Evolutionary conservation across 2,888 invertebrate species (phyloP).

Genomic region (Pristionchus exspectatus): DNA sequence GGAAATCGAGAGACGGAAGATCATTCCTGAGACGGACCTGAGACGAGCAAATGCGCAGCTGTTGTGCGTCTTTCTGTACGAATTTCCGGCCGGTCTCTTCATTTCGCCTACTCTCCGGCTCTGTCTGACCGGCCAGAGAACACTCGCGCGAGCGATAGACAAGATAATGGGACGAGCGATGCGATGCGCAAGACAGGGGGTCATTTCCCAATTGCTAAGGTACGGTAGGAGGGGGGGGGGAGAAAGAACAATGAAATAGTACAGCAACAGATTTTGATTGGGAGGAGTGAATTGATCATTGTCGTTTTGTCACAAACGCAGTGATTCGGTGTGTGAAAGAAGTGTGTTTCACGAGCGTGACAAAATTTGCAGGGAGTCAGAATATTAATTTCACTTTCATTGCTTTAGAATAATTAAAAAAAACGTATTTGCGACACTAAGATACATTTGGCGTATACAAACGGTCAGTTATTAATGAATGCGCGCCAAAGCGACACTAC

Average conservation of each 20-base stretch:
- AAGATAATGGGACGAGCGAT: neutral
- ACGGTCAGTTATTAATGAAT: neutral
- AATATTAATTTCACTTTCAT: neutral
- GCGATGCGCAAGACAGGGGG: neutral
- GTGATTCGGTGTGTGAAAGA: neutral
- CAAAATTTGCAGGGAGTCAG: neutral
- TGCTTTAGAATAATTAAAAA: neutral
- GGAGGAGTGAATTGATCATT: neutral
- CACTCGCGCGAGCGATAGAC: neutral
- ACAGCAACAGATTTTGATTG: neutral
- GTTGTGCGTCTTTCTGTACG: neutral
- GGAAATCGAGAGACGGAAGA: no score
- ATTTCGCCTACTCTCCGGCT: neutral
- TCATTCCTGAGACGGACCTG: neutral
- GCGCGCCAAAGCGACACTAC: neutral
- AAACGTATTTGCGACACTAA: no score
- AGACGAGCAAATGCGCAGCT: conserved; percentile 37
- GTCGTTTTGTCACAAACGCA: neutral
- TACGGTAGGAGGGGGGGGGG: neutral
- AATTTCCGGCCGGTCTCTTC: neutral
- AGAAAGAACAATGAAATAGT: neutral
- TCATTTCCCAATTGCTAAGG: neutral
- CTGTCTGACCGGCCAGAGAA: neutral
- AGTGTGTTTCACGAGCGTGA: neutral
- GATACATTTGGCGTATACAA: no score